A percentile compares a stretch with the other conserved stretches of the same genome.
These are phyloP conservation scores for Papilio demoleus DNA, from an alignment of 2,888 invertebrate genomes.

Conservation along the genomic window DNA sequence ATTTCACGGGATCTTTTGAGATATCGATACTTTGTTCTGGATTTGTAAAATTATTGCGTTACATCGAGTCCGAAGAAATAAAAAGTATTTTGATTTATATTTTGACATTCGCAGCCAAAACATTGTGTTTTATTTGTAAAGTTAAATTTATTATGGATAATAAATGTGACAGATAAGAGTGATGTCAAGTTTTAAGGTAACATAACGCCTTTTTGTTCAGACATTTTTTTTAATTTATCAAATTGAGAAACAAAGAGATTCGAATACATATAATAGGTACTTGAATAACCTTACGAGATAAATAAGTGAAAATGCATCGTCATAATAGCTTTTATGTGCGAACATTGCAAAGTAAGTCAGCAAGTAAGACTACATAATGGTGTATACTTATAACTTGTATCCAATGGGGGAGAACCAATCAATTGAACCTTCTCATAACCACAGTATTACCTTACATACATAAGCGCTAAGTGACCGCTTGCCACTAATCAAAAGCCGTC, in stretches of 20 bases:
- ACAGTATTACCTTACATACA: slow-evolving; percentile 47
- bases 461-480: slow-evolving; percentile 48
- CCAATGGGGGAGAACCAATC: neutral
- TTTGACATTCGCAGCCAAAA: slow-evolving; percentile 76
- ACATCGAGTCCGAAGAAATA: slow-evolving; percentile 58
- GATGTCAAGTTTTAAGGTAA: slow-evolving; percentile 40
- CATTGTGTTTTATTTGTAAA: slow-evolving; percentile 69
- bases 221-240: neutral
- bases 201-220: slow-evolving; percentile 47
- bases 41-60: slow-evolving; percentile 71
- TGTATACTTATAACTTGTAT: neutral
- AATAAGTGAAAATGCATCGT: neutral
- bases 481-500: slow-evolving; percentile 49
- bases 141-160: slow-evolving; percentile 68
- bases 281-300: neutral
- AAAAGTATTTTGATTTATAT: slow-evolving; percentile 70
- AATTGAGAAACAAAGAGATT: neutral
- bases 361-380: neutral
- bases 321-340: neutral
- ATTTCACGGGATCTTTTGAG: slow-evolving; percentile 64
- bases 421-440: slow-evolving; percentile 36
- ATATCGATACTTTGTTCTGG: slow-evolving; percentile 71
- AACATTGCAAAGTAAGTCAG: neutral
- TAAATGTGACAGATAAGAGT: slow-evolving; percentile 66
- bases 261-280: no score